Percentiles rank a stretch among this genome's conserved stretches.
phyloP scores from a whole-genome alignment of 2,888 invertebrate genomes.

The Meta bourneti region DNA sequence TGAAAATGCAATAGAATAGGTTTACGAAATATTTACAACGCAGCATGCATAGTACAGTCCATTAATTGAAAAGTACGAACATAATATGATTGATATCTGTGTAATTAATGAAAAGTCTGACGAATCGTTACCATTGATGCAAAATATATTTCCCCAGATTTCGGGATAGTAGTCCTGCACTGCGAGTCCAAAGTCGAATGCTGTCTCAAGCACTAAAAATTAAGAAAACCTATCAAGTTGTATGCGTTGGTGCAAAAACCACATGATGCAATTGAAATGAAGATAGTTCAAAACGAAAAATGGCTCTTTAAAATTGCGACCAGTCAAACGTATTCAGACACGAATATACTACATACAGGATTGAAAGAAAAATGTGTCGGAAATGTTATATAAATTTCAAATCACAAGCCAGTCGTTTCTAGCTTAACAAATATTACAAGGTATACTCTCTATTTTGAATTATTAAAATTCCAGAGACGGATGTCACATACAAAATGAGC shows the following conservation, averaged over 20 bases:
- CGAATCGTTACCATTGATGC: constrained; percentile 65
- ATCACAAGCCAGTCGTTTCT: not conserved
- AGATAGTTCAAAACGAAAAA: too few relatives aligned
- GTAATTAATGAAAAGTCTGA: too few relatives aligned
- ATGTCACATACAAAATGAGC: too few relatives aligned
- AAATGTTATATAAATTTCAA: not conserved
- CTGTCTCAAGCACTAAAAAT: constrained; percentile 59
- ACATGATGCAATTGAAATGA: not conserved
- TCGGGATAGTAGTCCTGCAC: constrained; percentile 68
- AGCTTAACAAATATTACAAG: not conserved
- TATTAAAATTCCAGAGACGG: not conserved
- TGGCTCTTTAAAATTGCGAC: not conserved
- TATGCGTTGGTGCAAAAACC: not conserved
- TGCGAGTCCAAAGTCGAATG: constrained; percentile 22
- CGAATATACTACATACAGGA: not conserved
- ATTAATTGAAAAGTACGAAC: too few relatives aligned
- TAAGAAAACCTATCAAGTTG: too few relatives aligned
- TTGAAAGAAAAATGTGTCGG: too few relatives aligned
- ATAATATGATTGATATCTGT: too few relatives aligned
- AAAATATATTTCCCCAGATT: constrained; percentile 64
- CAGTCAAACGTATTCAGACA: not conserved
- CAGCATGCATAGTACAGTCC: too few relatives aligned
- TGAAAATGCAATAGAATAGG: too few relatives aligned
- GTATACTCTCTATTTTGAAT: not conserved
- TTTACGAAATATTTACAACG: too few relatives aligned